Percentiles rank a stretch among this genome's conserved stretches.
Conservation (phyloP, 1,140 invertebrate genomes). For the Brachionus rotundiformis region DNA sequence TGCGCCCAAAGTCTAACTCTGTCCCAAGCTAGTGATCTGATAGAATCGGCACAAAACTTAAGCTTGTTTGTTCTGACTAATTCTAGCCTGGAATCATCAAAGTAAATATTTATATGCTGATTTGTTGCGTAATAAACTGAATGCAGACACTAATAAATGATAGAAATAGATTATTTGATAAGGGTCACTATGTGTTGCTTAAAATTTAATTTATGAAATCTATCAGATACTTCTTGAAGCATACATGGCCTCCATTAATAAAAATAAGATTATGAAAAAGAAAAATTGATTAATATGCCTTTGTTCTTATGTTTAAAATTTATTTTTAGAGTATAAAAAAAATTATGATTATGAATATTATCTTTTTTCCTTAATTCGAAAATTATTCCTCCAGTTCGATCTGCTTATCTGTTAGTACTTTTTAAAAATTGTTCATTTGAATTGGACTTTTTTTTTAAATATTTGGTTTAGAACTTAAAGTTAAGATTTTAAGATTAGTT, state of each 20-base stretch:
- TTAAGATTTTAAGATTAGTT: no score
- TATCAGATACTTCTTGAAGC: no score
- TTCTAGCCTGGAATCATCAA: neutral
- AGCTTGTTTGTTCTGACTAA: slow-evolving; percentile 31
- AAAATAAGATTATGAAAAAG: no score
- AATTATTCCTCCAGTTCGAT: neutral
- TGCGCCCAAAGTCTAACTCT: slow-evolving; percentile 2
- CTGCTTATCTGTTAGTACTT: neutral
- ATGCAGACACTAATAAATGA: no score
- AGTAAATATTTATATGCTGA: neutral
- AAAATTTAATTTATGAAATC: no score
- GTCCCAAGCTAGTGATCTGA: neutral
- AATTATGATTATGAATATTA: neutral
- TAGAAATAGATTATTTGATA: no score
- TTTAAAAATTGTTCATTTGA: no score
- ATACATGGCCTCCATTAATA: no score
- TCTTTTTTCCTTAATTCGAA: neutral
- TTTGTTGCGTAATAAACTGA: no score
- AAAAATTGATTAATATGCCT: neutral
- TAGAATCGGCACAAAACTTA: slow-evolving; percentile 14
- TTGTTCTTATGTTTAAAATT: neutral
- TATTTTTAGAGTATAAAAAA: neutral
- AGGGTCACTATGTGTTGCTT: no score
- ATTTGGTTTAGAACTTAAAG: no score
- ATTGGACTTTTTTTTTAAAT: neutral